These are phyloP conservation scores for Drosophila nigrodunni DNA, from an alignment of 1,140 invertebrate genomes.

Conservation along the genomic window DNA sequence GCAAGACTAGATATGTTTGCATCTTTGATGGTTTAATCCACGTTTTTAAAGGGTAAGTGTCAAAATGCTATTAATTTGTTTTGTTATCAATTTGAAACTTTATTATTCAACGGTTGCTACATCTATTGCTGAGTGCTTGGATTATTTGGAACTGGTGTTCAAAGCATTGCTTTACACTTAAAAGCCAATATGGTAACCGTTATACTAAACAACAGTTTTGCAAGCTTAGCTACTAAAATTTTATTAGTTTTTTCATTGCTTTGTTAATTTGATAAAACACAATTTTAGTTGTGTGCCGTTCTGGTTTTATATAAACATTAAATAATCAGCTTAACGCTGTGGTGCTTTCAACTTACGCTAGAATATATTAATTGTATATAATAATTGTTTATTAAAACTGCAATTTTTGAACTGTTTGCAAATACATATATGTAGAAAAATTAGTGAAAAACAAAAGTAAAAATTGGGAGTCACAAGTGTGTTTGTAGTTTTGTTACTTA, in stretches of 20 bases:
- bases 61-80: neutral
- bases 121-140: constrained; percentile 62
- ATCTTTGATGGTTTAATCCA: too few species aligned
- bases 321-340: constrained; percentile 51
- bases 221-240: constrained; percentile 49
- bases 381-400: constrained; percentile 48
- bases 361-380: constrained; percentile 53
- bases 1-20: too few species aligned
- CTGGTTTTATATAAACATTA: constrained; percentile 50
- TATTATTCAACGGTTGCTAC: constrained; percentile 70
- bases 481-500: constrained; percentile 48
- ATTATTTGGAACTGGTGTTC: constrained; percentile 51
- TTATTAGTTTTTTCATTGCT: constrained; percentile 55
- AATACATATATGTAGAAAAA: constrained; percentile 41
- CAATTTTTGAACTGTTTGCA: constrained; percentile 36
- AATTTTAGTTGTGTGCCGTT: constrained; percentile 48
- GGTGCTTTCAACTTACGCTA: constrained; percentile 65
- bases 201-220: constrained; percentile 45
- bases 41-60: neutral
- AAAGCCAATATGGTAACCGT: constrained; percentile 66
- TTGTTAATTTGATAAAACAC: constrained; percentile 54
- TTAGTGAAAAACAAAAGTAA: constrained; percentile 27
- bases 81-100: constrained; percentile 52
- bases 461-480: constrained; percentile 39
- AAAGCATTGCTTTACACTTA: constrained; percentile 49